Evolutionary conservation across 2,113 vertebrate genomes (phyloP), one percentile per base, ranked within the genome.

Genomic region (Epinephelus cyanopodus): DNA sequence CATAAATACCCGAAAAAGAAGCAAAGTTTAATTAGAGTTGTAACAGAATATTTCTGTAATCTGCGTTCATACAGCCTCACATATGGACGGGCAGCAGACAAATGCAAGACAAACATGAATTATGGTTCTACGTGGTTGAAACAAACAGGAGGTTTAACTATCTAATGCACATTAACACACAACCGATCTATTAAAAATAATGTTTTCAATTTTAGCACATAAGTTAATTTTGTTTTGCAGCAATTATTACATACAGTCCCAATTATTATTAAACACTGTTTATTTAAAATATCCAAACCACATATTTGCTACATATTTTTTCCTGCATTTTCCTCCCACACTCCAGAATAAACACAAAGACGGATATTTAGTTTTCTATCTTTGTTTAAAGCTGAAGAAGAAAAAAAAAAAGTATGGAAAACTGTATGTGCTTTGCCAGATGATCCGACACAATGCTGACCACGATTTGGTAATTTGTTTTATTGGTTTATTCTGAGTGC

Each of bases 1-100:
- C 58, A 52, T 54, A 15, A 71, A 77, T 0, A 83, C 70, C 33
- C 15, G 5, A 21, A 39, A 86, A n/a, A 63, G 58, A 77, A 56
- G 39, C 17, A 21, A 70, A 18, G n/a, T 64, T n/a, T 67, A 65
- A 84, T 75, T 50, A 33, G n/a, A 53, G 39, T 19, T 66, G 13
- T 14, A 58, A 74, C 13, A 56, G 1, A 57, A 71, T 18, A 48
- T 63, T 27, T 60, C n/a, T 78, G 0, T 6, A 64, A 82, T 52
- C 69, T 23, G 54, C 25, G 27, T 63, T 78, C 50, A 27, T 53
- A 29, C 11, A 60, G 53, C 18, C 18, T 75, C 42, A 5, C 21
- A 1, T 33, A 0, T 19, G 2, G 21, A 52, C n/a, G 19, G 25
- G 25, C 15, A 23, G 25, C 2, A 1, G 45, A 4, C 8, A 67